Conservation (phyloP, 2,888 invertebrate species). For the Silvanus unidentatus region DNA sequence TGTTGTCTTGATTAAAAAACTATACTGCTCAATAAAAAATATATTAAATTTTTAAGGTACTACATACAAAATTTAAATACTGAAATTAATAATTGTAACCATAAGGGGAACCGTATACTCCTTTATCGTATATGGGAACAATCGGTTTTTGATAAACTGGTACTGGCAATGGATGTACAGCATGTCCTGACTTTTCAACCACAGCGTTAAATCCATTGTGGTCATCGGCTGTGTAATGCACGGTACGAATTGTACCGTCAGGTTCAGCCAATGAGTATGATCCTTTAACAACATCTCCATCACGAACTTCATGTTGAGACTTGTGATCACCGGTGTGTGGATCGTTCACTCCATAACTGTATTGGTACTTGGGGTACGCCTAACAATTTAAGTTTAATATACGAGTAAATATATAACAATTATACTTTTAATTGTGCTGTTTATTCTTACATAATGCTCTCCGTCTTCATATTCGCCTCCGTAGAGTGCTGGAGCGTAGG, state of each 20-base stretch:
- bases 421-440: too few relatives aligned
- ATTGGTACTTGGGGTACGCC: conserved; percentile 56
- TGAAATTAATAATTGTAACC: too few relatives aligned
- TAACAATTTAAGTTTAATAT: conserved; percentile 11
- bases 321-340: conserved; percentile 53
- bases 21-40: too few relatives aligned
- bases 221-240: conserved; percentile 53
- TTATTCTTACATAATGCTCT: not conserved
- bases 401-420: not conserved
- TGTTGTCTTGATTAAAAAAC: too few relatives aligned
- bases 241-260: conserved; percentile 52
- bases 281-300: conserved; percentile 52
- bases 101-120: too few relatives aligned
- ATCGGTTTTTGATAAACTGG: conserved; percentile 1
- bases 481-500: not conserved
- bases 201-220: conserved; percentile 49
- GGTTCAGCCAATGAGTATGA: conserved; percentile 49
- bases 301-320: conserved; percentile 49
- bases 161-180: conserved; percentile 45
- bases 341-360: conserved; percentile 53
- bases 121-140: too few relatives aligned
- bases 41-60: too few relatives aligned
- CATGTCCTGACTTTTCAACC: conserved; percentile 48
- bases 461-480: not conserved
- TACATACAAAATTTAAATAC: too few relatives aligned